Evolutionary conservation across 2,113 vertebrate genomes (phyloP).

Genomic region (Scartelaos histophorus): DNA sequence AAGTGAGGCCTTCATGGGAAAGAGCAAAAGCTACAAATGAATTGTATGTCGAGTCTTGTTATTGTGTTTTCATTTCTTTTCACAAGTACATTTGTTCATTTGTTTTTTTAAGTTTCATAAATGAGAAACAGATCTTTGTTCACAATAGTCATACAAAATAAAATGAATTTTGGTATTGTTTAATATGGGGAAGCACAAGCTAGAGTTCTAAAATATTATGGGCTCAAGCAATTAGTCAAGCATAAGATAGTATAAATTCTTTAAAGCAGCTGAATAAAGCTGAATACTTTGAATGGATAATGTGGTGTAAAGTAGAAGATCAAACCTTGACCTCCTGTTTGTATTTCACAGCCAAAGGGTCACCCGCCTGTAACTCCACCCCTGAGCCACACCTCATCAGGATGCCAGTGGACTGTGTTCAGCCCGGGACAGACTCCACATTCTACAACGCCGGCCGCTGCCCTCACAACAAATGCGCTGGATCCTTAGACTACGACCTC

Average conservation of each 20-base stretch:
- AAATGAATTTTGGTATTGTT: neutral
- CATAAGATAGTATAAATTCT: too few species aligned
- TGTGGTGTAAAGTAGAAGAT: neutral
- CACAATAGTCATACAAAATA: neutral
- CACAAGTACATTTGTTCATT: neutral
- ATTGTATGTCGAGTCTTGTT: conserved; percentile 20
- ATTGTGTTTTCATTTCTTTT: neutral
- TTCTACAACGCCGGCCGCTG: conserved; percentile 89
- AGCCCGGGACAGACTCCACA: conserved; percentile 72
- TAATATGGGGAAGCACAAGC: too few species aligned
- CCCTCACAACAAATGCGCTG: conserved; percentile 78
- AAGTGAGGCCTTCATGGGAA: conserved; percentile 35
- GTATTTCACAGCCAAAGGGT: conserved; percentile 77
- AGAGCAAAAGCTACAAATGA: conserved; percentile 56
- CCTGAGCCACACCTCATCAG: conserved; percentile 84
- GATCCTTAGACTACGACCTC: conserved; percentile 65
- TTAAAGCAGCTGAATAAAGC: too few species aligned
- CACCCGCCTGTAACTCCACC: conserved; percentile 78
- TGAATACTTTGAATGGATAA: too few species aligned
- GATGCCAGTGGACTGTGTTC: conserved; percentile 85
- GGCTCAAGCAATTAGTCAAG: too few species aligned
- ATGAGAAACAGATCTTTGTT: neutral
- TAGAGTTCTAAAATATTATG: too few species aligned
- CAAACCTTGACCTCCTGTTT: conserved; percentile 15
- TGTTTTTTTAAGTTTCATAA: neutral